A percentile compares a stretch with the other conserved stretches of the same genome.
Evolutionary conservation across 1,140 invertebrate species (phyloP).

Genomic region (Orussus abietinus): DNA sequence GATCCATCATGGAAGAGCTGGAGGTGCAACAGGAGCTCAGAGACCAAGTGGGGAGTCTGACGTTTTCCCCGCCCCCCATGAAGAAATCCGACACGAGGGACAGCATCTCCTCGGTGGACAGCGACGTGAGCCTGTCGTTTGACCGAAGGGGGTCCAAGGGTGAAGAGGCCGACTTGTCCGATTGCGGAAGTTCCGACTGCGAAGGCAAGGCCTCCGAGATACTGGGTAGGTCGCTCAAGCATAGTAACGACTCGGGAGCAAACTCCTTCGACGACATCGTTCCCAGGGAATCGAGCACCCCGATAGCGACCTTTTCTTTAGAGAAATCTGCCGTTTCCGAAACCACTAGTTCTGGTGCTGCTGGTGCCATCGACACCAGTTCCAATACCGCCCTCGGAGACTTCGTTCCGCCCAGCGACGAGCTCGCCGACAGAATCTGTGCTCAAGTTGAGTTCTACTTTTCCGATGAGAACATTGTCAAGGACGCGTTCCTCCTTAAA

Average conservation of each 20-base stretch:
- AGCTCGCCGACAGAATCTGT: constrained; percentile 72
- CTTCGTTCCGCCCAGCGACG: constrained; percentile 61
- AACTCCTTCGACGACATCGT: constrained; percentile 27
- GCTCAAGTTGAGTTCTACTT: constrained; percentile 91
- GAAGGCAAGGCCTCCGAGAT: constrained; percentile 46
- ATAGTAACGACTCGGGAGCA: constrained; percentile 33
- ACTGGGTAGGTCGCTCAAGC: constrained; percentile 28
- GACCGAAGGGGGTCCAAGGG: constrained; percentile 49
- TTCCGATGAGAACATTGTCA: constrained; percentile 89
- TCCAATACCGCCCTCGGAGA: constrained; percentile 21
- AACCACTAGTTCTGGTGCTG: no score
- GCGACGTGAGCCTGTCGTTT: constrained; percentile 59
- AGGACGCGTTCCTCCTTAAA: constrained; percentile 92
- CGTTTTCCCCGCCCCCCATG: constrained; percentile 47
- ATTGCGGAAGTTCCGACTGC: constrained; percentile 63
- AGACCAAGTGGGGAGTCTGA: constrained; percentile 39
- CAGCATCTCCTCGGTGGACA: constrained; percentile 63
- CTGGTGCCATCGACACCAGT: constrained; percentile 1
- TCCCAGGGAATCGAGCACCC: constrained; percentile 5
- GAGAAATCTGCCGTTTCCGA: neutral
- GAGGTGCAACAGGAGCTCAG: constrained; percentile 35
- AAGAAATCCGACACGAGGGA: constrained; percentile 60
- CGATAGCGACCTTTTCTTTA: constrained; percentile 2
- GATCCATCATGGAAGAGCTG: constrained; percentile 36
- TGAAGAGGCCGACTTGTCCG: constrained; percentile 63